phyloP scores from a whole-genome alignment of 2,113 vertebrate species.

The Ceyx margarethae region DNA sequence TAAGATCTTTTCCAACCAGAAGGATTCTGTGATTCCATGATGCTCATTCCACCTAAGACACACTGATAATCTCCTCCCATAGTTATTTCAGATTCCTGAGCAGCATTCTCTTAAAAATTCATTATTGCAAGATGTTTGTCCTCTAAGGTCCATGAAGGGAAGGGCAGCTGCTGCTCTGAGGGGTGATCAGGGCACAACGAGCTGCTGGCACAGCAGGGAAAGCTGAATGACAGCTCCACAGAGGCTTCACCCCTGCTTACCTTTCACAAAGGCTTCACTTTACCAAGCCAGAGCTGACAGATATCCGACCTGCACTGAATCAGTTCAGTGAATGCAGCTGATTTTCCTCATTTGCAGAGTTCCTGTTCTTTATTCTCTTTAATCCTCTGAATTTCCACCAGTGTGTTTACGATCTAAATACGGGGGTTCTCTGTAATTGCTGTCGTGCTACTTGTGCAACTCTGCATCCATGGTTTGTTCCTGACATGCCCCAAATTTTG shows the following conservation, averaged over 20 bases:
- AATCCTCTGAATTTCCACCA: background rate
- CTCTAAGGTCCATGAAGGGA: background rate
- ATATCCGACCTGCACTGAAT: rapidly evolving
- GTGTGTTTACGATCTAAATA: rapidly evolving
- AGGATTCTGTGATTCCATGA: background rate
- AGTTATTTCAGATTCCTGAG: background rate
- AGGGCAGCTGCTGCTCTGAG: background rate
- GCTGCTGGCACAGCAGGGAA: background rate
- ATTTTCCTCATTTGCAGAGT: background rate
- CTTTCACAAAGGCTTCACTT: background rate
- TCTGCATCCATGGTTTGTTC: background rate
- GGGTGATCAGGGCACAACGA: no score
- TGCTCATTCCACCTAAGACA: background rate
- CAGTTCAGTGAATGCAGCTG: rapidly evolving
- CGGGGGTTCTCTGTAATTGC: background rate
- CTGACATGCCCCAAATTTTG: background rate
- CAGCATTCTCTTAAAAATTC: background rate
- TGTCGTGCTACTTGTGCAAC: background rate
- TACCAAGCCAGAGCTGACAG: background rate
- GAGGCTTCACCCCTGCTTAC: background rate
- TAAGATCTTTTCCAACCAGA: background rate
- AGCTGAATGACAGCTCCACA: background rate
- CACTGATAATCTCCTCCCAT: rapidly evolving
- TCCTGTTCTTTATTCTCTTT: background rate
- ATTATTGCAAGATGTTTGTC: background rate